Evolutionary conservation across 2,888 invertebrate genomes (phyloP).

Genomic region (Pristionchus japonicus): DNA sequence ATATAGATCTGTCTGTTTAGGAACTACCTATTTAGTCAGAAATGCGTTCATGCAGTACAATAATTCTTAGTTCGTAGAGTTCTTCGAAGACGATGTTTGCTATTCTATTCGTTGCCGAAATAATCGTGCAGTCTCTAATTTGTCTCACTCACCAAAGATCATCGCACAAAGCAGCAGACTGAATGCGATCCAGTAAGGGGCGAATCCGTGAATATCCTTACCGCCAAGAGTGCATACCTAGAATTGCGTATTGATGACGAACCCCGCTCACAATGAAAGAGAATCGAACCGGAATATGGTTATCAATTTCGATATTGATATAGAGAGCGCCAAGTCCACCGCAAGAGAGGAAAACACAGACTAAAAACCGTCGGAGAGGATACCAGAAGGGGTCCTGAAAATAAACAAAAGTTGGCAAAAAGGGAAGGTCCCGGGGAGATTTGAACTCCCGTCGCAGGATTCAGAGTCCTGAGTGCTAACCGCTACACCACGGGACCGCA

Average conservation of each 20-base stretch:
- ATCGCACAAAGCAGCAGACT: not conserved
- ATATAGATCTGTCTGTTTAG: not conserved
- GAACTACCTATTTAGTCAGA: not conserved
- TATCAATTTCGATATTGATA: not conserved
- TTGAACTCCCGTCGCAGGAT: slow-evolving; percentile 60
- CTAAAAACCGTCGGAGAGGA: slow-evolving; percentile 20
- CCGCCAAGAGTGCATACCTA: slow-evolving; percentile 44
- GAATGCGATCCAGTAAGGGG: slow-evolving; percentile 45
- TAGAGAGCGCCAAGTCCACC: slow-evolving; percentile 16
- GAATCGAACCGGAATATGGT: not conserved
- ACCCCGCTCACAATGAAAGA: not conserved
- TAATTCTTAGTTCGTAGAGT: not conserved
- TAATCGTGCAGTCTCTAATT: not conserved
- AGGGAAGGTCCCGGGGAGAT: slow-evolving; percentile 54
- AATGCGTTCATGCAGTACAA: not conserved
- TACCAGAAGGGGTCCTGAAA: slow-evolving; percentile 47
- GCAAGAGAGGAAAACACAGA: slow-evolving; percentile 15
- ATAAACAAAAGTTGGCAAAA: not conserved
- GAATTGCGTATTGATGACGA: not conserved
- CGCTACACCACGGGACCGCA: slow-evolving; percentile 56
- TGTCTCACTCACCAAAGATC: slow-evolving; percentile 40
- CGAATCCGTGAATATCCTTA: slow-evolving; percentile 33
- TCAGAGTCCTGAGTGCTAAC: slow-evolving; percentile 61
- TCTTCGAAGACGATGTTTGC: not conserved
- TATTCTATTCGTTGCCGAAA: not conserved